Conservation (phyloP, 2,113 vertebrate genomes). For the Mustela lutreola region DNA sequence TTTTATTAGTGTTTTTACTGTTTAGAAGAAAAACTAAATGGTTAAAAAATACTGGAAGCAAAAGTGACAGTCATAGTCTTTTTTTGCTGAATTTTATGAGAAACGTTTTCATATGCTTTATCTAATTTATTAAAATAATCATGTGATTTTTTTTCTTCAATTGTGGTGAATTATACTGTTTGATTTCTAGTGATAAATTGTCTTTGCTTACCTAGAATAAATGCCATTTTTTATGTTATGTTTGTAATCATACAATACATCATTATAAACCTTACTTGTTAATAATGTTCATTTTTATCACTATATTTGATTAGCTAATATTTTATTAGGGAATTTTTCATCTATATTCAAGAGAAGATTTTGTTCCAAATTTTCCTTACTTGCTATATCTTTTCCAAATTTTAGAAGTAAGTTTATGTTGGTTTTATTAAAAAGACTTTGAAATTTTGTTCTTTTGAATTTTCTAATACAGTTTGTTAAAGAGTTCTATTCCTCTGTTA, state of each 20-base stretch:
- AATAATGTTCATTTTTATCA: not conserved
- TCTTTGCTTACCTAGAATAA: not conserved
- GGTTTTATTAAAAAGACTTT: not conserved
- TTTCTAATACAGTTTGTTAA: not conserved
- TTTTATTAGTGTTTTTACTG: not conserved
- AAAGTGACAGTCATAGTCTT: not conserved
- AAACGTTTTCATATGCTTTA: not conserved
- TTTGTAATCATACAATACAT: too few relatives aligned
- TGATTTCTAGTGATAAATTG: not conserved
- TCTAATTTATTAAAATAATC: not conserved
- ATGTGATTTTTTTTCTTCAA: not conserved
- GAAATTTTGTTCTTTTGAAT: not conserved
- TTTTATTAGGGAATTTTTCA: not conserved
- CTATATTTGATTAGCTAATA: not conserved
- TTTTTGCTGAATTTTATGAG: not conserved
- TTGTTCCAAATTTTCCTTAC: not conserved
- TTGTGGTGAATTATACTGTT: not conserved
- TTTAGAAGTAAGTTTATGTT: not conserved
- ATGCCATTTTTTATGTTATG: not conserved
- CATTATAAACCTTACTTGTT: not conserved
- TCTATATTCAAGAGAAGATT: not conserved
- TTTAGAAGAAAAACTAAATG: not conserved
- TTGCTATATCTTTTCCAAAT: not conserved
- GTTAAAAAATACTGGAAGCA: not conserved
- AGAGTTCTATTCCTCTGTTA: not conserved